Evolutionary conservation across 2,888 invertebrate species (phyloP), one percentile per base, ranked within the genome.

Genomic region (Caenorhabditis virilis): DNA sequence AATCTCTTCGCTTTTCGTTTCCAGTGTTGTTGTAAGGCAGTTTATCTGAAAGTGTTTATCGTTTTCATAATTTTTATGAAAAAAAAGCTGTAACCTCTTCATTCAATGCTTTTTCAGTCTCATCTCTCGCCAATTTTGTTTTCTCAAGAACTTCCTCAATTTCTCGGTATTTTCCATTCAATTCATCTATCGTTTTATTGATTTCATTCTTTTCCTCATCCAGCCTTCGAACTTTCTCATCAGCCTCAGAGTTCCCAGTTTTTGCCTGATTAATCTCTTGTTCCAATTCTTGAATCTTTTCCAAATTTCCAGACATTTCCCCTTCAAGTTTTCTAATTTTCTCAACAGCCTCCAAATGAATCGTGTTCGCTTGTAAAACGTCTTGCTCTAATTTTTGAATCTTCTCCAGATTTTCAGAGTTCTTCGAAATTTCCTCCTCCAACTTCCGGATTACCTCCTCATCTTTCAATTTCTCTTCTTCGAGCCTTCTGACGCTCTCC

Each of bases 1-100:
- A n/a, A 54, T 54, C 33, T 60, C 60, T n/a, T 49, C 49, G 33
- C 54, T 45, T 26, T 60, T 53, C 35, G 38, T 11, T 41, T 54
- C 49, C 13, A 51, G 36, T 3, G 53, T 43, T 5, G 53, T 13
- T 6, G 52, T 53, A 2, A 59, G 48, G 4, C 42, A 38, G 25
- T 54, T 60, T 53, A 60, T 60, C 60, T 60, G 26, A 26, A 45
- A 45, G 3, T 45, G 6, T 26, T 15, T 9, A 15, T 26, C 6
- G 30, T 30, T 30, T 30, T 30, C 30, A 30, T 30, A 30, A 30
- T 13, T 30, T 13, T 9, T 9, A 30, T 9, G 30, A 13, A 13
- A 30, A 30, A 30, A 9, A 9, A 30, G n/a, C n/a, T 16, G 15
- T 20, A 18, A 60, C 60, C 49, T 60, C 54, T 45, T 60, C 60